phyloP scores from a whole-genome alignment of 2,797 vertebrate genomes.

The Echiichthys vipera region DNA sequence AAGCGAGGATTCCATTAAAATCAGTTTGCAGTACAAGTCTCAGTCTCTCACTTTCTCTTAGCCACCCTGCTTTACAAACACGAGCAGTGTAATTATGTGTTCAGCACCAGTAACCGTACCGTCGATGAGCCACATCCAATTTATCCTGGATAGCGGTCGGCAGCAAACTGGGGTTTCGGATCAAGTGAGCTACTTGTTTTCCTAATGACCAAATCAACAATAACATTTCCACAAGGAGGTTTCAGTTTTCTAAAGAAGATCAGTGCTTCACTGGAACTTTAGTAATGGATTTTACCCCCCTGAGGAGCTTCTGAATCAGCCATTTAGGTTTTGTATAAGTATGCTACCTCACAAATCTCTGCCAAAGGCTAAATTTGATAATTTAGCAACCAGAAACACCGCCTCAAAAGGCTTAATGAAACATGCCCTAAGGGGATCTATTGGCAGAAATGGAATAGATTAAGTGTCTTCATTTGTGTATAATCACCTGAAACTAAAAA shows the following conservation, averaged over 20 bases:
- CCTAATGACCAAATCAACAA: slow-evolving; percentile 33
- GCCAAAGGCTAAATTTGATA: not conserved
- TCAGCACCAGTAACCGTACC: slow-evolving; percentile 12
- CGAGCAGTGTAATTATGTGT: slow-evolving; percentile 15
- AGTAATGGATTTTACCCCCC: slow-evolving; percentile 48
- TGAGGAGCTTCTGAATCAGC: slow-evolving; percentile 1
- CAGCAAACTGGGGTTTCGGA: slow-evolving; percentile 16
- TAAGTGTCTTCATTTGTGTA: too few relatives aligned
- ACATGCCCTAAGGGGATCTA: too few relatives aligned
- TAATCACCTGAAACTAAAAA: too few relatives aligned
- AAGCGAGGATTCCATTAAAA: slow-evolving; percentile 61
- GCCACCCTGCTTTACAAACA: slow-evolving; percentile 1
- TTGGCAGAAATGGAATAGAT: too few relatives aligned
- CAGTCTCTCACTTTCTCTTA: slow-evolving; percentile 28
- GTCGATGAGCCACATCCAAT: slow-evolving; percentile 42
- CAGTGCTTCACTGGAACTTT: not conserved
- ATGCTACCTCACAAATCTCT: not conserved
- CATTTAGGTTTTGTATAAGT: not conserved
- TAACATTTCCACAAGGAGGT: slow-evolving; percentile 26
- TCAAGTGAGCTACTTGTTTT: slow-evolving; percentile 14
- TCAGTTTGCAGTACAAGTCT: slow-evolving; percentile 45
- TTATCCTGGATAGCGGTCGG: slow-evolving; percentile 4
- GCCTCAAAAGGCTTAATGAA: slow-evolving; percentile 4
- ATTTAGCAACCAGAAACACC: not conserved
- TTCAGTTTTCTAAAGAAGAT: not conserved